A percentile compares a stretch with the other conserved stretches of the same genome.
Conservation (phyloP, 2,888 invertebrate species). For the Volucella inflata region DNA sequence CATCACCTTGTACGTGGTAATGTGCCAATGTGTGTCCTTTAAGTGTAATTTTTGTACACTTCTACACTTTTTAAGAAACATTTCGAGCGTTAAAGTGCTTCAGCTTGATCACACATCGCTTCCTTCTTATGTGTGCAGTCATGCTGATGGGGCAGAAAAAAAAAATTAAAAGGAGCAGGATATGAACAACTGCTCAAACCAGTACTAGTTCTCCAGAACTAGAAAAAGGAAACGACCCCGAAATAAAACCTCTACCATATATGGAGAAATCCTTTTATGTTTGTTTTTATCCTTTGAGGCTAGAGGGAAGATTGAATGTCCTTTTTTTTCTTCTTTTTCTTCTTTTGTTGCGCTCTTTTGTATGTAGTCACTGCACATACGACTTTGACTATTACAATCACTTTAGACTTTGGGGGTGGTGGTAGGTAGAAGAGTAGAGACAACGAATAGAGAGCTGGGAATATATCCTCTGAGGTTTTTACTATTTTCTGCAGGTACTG, state of each 20-base stretch:
- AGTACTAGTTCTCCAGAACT: too few relatives aligned
- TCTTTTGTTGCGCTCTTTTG: constrained; percentile 22
- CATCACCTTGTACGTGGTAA: constrained; percentile 59
- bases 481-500: constrained; percentile 56
- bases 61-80: constrained; percentile 52
- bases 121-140: constrained; percentile 25
- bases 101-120: constrained; percentile 53
- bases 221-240: neutral
- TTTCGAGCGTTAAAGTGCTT: constrained; percentile 50
- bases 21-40: constrained; percentile 62
- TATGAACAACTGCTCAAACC: neutral
- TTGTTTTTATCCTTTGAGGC: constrained; percentile 53
- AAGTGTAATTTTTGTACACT: constrained; percentile 63
- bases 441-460: constrained; percentile 30
- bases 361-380: constrained; percentile 49
- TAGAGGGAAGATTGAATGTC: constrained; percentile 68
- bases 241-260: constrained; percentile 4
- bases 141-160: constrained; percentile 62
- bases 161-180: neutral
- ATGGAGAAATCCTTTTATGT: constrained; percentile 59
- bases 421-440: neutral
- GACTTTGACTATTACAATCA: constrained; percentile 64
- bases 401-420: constrained; percentile 20
- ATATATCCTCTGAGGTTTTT: constrained; percentile 39
- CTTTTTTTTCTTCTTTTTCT: constrained; percentile 26